phyloP scores from a whole-genome alignment of 1,140 invertebrate genomes.

The Saccostrea cuccullata region DNA sequence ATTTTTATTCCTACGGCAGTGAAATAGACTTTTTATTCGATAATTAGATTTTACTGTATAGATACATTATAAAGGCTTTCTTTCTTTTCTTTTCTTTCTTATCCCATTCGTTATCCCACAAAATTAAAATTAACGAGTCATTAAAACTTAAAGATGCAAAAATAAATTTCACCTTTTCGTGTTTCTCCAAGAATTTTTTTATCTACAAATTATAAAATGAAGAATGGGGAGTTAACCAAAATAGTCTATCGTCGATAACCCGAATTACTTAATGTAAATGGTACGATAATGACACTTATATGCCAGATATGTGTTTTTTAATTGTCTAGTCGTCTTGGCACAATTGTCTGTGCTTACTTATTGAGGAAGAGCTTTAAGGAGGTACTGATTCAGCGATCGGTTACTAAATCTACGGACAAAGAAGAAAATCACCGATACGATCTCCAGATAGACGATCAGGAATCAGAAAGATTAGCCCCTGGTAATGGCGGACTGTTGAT shows the following conservation, averaged over 20 bases:
- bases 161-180: not conserved
- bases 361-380: constrained; percentile 23
- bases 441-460: constrained; percentile 16
- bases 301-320: constrained; percentile 30
- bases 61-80: not conserved
- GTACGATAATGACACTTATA: constrained; percentile 29
- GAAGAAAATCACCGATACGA: constrained; percentile 15
- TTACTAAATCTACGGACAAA: constrained; percentile 34
- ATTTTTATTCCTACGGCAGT: not conserved
- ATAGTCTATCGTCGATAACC: constrained; percentile 7
- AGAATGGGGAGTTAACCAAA: not conserved
- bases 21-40: constrained; percentile 18
- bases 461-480: constrained; percentile 27
- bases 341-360: constrained; percentile 24
- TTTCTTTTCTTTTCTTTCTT: not conserved
- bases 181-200: not conserved
- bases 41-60: constrained; percentile 20
- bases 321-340: constrained; percentile 31
- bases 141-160: not conserved
- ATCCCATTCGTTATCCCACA: not conserved
- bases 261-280: not conserved
- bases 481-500: constrained; percentile 7
- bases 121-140: not conserved
- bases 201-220: not conserved
- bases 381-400: constrained; percentile 13